phyloP scores from a whole-genome alignment of 2,888 invertebrate species.

The Zelleria hepariella region DNA sequence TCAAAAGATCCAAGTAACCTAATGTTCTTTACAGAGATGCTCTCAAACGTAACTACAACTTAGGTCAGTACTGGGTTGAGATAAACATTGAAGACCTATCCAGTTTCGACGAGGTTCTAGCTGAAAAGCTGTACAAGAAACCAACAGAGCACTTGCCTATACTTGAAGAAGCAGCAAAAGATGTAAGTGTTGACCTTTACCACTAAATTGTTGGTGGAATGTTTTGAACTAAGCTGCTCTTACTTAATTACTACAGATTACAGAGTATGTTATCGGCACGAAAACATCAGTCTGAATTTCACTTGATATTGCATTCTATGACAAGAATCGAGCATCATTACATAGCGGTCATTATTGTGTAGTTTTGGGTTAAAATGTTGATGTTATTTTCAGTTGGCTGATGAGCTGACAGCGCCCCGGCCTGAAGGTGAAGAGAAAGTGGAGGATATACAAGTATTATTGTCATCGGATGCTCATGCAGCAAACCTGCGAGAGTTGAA shows the following conservation, averaged over 20 bases:
- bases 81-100: slow-evolving; percentile 94
- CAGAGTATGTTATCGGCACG: too few species aligned
- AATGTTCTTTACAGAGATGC: slow-evolving; percentile 79
- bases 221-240: neutral
- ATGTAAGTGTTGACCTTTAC: slow-evolving; percentile 53
- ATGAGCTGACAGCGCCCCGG: slow-evolving; percentile 95
- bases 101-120: slow-evolving; percentile 93
- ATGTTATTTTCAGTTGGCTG: slow-evolving; percentile 75
- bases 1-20: neutral
- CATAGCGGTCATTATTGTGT: too few species aligned
- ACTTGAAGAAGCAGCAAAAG: slow-evolving; percentile 96
- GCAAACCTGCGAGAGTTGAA: slow-evolving; percentile 87
- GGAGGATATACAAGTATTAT: slow-evolving; percentile 92
- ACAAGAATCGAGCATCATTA: too few species aligned
- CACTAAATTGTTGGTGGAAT: neutral
- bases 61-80: slow-evolving; percentile 90
- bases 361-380: neutral
- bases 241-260: too few species aligned
- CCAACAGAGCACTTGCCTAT: slow-evolving; percentile 94
- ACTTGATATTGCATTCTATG: too few species aligned
- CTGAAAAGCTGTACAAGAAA: slow-evolving; percentile 91
- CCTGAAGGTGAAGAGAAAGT: slow-evolving; percentile 91
- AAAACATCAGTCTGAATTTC: too few species aligned
- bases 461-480: slow-evolving; percentile 88
- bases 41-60: slow-evolving; percentile 92